Evolutionary conservation across 2,888 invertebrate genomes (phyloP).

Genomic region (Euzophera pinguis): DNA sequence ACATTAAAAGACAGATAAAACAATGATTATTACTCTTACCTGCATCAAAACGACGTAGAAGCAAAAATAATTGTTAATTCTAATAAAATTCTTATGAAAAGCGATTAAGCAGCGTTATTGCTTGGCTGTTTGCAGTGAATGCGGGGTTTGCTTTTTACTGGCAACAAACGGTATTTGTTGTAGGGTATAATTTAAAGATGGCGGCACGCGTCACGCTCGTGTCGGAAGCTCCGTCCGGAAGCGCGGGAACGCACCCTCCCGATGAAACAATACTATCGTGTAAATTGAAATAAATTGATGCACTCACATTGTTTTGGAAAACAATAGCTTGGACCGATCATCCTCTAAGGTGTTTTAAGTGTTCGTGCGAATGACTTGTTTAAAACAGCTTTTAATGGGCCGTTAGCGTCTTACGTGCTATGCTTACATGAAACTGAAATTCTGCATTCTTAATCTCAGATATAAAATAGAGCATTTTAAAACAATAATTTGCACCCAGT

Average conservation of each 20-base stretch:
- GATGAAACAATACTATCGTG: slow-evolving; percentile 67
- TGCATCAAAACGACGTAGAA: slow-evolving; percentile 18
- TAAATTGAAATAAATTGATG: slow-evolving; percentile 79
- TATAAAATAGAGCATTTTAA: too few relatives aligned
- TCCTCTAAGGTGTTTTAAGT: slow-evolving; percentile 37
- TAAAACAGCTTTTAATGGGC: background rate
- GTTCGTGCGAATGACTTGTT: slow-evolving; percentile 14
- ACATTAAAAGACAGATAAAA: slow-evolving; percentile 70
- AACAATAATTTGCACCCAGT: too few relatives aligned
- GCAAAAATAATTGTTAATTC: background rate
- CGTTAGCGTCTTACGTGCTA: too few relatives aligned
- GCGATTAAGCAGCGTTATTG: slow-evolving; percentile 10
- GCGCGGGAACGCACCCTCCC: slow-evolving; percentile 61
- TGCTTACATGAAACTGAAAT: too few relatives aligned
- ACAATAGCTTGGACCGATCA: slow-evolving; percentile 49
- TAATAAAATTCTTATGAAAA: background rate
- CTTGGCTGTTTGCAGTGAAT: slow-evolving; percentile 13
- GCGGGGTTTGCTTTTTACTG: slow-evolving; percentile 45
- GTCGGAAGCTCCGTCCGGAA: slow-evolving; percentile 68
- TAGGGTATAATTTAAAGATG: slow-evolving; percentile 72
- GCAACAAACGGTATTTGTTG: slow-evolving; percentile 57
- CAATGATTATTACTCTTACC: slow-evolving; percentile 43
- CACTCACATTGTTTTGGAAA: slow-evolving; percentile 55
- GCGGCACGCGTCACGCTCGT: slow-evolving; percentile 72
- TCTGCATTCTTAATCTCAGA: too few relatives aligned